Evolutionary conservation across 2,888 invertebrate species (phyloP), one percentile per base, ranked within the genome.

Genomic region (Agapostemon virescens): DNA sequence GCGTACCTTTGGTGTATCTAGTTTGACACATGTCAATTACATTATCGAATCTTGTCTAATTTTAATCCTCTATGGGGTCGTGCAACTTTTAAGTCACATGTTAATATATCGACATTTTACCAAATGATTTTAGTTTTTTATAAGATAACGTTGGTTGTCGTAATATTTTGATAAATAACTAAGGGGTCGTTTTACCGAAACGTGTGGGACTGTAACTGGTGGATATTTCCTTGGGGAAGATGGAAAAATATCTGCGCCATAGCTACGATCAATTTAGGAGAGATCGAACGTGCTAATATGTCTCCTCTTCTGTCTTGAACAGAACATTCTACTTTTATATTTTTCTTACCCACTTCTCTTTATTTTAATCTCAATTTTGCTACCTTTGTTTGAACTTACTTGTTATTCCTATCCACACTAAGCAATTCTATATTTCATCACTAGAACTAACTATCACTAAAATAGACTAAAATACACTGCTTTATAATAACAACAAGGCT

Each of bases 161-260:
- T 88, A 92, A 92, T 92, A 91, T 92, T 92, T 92, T 92, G 92
- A 92, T 89, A 92, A 91, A 91, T 91, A 90, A 88, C 89, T 88
- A 87, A 89, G 90, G 88, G 78, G 67, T 88, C 89, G 89, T 90
- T 90, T 89, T 89, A 89, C 88, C 88, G 86, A 85, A 88, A 87
- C 87, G 88, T 84, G 77, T 86, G 81, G 86, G 78, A 83, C 88
- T 82, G 88, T 90, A 89, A 91, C 90, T 90, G 90, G 89, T 80
- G 85, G 87, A 87, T 91, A 90, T 90, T 90, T 92, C 90, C 90
- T 90, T 89, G 88, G 83, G 86, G 88, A 87, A 88, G 88, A 88
- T 89, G 89, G 90, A 90, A 91, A 90, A 91, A 91, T 88, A 91
- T 71, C 80, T 49, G 30, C 33, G 70, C 74, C 23, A 23, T 26